A percentile compares a stretch with the other conserved stretches of the same genome.
Evolutionary conservation across 53 echinoderm and acorn worm genomes (phyloP).

Genomic region (Antedon mediterranea): DNA sequence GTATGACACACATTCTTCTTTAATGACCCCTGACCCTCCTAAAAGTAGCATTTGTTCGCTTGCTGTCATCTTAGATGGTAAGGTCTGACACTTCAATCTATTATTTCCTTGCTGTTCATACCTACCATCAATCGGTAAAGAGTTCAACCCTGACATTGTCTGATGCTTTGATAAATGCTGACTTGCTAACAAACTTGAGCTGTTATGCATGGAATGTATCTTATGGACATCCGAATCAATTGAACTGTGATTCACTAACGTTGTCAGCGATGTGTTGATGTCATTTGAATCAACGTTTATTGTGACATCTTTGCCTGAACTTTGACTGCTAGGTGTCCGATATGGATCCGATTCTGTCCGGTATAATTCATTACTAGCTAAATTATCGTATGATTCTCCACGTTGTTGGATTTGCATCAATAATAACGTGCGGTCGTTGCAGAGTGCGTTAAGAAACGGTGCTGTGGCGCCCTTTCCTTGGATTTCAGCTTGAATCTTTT

Average conservation of each 20-base stretch:
- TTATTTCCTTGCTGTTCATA: conserved; percentile 51
- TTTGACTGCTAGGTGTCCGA: conserved; percentile 59
- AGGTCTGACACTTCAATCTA: conserved; percentile 78
- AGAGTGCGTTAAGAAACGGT: conserved; percentile 81
- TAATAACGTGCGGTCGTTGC: conserved; percentile 71
- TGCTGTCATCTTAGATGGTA: conserved; percentile 90
- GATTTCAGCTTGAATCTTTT: conserved; percentile 73
- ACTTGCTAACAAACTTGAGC: conserved; percentile 38
- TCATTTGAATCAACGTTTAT: conserved; percentile 27
- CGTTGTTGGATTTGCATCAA: conserved; percentile 64
- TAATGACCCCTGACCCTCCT: conserved; percentile 44
- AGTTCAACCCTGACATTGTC: conserved; percentile 70
- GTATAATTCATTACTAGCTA: conserved; percentile 27
- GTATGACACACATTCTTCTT: conserved; percentile 74
- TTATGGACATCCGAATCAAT: conserved; percentile 54
- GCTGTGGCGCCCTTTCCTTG: conserved; percentile 71
- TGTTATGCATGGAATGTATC: conserved; percentile 35
- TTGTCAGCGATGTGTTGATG: conserved; percentile 79
- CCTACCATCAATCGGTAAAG: conserved; percentile 35
- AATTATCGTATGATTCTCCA: conserved; percentile 23
- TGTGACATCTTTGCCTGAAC: conserved; percentile 30
- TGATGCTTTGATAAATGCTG: conserved; percentile 72
- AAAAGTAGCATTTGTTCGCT: conserved; percentile 80
- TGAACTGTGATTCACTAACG: conserved; percentile 88
- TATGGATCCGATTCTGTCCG: conserved; percentile 7